phyloP scores from a whole-genome alignment of 2,888 invertebrate species.

The Microplitis manilae region DNA sequence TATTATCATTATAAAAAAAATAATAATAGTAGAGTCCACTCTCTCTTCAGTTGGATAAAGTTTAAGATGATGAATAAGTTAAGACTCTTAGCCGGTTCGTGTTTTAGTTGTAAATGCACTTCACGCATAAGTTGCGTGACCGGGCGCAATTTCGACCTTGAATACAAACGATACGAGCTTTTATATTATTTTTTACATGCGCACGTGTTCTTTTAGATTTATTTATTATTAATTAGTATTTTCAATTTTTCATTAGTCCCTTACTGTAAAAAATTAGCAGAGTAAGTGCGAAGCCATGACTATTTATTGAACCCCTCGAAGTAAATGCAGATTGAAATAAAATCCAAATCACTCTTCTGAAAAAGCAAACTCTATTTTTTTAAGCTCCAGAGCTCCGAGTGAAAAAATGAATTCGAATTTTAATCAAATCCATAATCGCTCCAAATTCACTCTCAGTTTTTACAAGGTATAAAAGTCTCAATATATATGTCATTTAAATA shows the following conservation, averaged over 20 bases:
- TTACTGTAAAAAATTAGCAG: too few species aligned
- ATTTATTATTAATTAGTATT: neutral
- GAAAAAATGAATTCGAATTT: too few species aligned
- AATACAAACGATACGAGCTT: conserved; percentile 11
- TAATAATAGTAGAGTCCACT: neutral
- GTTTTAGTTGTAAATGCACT: neutral
- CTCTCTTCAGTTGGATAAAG: neutral
- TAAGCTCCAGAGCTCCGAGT: too few species aligned
- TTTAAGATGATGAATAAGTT: neutral
- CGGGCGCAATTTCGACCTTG: conserved; percentile 25
- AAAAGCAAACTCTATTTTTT: too few species aligned
- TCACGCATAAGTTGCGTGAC: conserved; percentile 18
- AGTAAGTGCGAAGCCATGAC: too few species aligned
- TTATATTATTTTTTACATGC: conserved; percentile 3
- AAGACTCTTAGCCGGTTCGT: neutral
- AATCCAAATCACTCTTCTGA: too few species aligned
- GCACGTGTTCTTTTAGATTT: neutral
- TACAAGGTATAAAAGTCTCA: too few species aligned
- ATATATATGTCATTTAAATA: too few species aligned
- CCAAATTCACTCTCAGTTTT: too few species aligned
- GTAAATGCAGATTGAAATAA: too few species aligned
- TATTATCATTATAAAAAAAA: neutral
- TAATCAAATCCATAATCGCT: too few species aligned
- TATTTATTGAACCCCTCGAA: too few species aligned
- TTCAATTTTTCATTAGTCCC: neutral